These are phyloP conservation scores for Zygogramma bicolorata DNA, from an alignment of 2,888 invertebrate species.

Conservation along the genomic window DNA sequence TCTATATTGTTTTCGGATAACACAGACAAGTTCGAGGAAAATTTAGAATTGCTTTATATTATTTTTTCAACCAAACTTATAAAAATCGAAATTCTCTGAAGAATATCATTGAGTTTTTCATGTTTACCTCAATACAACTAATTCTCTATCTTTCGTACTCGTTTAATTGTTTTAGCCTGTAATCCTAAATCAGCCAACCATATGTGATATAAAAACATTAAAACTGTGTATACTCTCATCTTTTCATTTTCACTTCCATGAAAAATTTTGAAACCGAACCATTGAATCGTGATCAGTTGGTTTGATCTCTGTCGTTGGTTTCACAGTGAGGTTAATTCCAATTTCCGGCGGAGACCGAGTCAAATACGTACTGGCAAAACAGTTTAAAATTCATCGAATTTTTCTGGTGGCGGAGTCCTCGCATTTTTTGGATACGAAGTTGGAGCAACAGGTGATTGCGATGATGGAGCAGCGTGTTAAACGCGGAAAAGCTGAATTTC, in stretches of 20 bases:
- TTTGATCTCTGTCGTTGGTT: neutral
- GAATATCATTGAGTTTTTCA: no score
- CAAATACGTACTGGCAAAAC: constrained; percentile 42
- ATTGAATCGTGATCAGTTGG: neutral
- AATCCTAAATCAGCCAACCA: no score
- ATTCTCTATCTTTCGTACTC: no score
- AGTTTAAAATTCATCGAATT: constrained; percentile 64
- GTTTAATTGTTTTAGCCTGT: no score
- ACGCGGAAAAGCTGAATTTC: constrained; percentile 32
- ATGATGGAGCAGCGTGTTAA: constrained; percentile 39
- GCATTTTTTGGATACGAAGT: constrained; percentile 31
- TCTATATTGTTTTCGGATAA: no score
- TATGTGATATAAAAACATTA: no score
- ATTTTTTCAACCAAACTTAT: no score
- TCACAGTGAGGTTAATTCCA: neutral
- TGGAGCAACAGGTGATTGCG: constrained; percentile 37
- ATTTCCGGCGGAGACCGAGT: neutral
- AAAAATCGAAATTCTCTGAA: no score
- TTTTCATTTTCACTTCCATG: neutral
- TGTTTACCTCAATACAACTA: no score
- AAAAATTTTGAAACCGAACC: neutral
- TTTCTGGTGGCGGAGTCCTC: constrained; percentile 53
- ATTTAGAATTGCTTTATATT: no score
- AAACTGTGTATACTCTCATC: no score
- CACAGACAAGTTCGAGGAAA: no score